Evolutionary conservation across 2,113 vertebrate species (phyloP), one percentile per base, ranked within the genome.

Genomic region (Haplochromis burtoni): DNA sequence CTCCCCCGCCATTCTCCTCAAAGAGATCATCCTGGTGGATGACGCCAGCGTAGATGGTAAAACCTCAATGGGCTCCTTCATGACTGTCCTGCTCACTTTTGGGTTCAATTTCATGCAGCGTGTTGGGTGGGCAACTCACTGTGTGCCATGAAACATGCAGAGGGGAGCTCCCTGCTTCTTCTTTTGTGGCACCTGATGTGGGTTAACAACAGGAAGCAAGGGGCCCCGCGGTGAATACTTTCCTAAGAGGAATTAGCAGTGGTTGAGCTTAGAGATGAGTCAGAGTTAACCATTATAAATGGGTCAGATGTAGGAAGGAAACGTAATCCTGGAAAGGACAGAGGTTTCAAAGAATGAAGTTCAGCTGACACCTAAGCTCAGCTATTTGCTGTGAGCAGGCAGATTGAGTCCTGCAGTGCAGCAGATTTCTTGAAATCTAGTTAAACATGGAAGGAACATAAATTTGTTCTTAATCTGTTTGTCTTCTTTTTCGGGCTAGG

Each of bases 21-120:
- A 98, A 92, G 98, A 99, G 95, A 96, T 99, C 92, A 99, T 99
- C 96, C 95, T 99, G 94, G 99, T 99, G 95, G 99, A 99, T 78
- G 98, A 99, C 90, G 98, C 99, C 94, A 99, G 98, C 89, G 91
- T 93, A 87, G 98, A 99, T 80, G 99, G 99, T 99, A 97, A 97
- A 97, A 81, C n/a, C 31, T 85, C 29, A 85, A 84, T 38, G 14
- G 55, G 84, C 85, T 42, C 83, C 89, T 83, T 86, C 61, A 26
- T 80, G 88, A 89, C 87, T 59, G 78, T 71, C 90, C 31, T 51
- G 57, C 82, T 68, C 83, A 93, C 79, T 82, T 53, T 86, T 80
- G 81, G 87, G 47, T 90, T 85, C 21, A 31, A 85, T 94, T 94
- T 94, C 83, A 90, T 33, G 73, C 84, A 80, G 87, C 87, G 10